Evolutionary conservation across 2,113 vertebrate species (phyloP).

Genomic region (Mormyrus lacerda): DNA sequence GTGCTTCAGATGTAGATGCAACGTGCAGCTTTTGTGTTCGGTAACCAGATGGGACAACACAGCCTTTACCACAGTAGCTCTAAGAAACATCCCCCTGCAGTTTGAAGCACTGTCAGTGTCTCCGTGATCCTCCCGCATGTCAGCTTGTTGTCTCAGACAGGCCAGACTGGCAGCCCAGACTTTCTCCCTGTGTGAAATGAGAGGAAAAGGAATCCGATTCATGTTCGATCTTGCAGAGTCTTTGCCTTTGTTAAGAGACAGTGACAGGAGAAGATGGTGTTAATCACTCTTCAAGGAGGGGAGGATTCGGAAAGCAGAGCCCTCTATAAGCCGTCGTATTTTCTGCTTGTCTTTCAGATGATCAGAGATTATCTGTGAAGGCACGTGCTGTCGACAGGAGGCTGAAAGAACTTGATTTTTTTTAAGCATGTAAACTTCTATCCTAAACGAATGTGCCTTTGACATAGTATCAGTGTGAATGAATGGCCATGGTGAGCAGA

Average conservation of each 20-base stretch:
- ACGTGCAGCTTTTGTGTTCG: background rate
- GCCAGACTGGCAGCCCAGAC: background rate
- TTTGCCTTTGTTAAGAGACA: background rate
- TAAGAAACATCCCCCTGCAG: background rate
- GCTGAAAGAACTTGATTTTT: background rate
- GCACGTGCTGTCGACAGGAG: background rate
- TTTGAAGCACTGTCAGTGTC: background rate
- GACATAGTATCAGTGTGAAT: no score
- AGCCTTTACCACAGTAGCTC: background rate
- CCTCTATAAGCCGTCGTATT: background rate
- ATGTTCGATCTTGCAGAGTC: conserved; percentile 2
- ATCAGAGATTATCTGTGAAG: background rate
- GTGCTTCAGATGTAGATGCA: background rate
- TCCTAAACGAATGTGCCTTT: background rate
- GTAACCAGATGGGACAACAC: background rate
- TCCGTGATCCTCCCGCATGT: background rate
- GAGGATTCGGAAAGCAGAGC: background rate
- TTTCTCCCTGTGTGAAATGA: conserved; percentile 6
- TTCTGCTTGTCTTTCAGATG: background rate
- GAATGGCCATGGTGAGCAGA: background rate
- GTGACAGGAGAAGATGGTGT: background rate
- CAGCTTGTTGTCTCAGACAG: background rate
- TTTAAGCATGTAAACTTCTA: background rate
- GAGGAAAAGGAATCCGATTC: conserved; percentile 17
- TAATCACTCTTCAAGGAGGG: background rate